phyloP scores from a whole-genome alignment of 2,888 invertebrate genomes.

The Caenorhabditis zanzibari region DNA sequence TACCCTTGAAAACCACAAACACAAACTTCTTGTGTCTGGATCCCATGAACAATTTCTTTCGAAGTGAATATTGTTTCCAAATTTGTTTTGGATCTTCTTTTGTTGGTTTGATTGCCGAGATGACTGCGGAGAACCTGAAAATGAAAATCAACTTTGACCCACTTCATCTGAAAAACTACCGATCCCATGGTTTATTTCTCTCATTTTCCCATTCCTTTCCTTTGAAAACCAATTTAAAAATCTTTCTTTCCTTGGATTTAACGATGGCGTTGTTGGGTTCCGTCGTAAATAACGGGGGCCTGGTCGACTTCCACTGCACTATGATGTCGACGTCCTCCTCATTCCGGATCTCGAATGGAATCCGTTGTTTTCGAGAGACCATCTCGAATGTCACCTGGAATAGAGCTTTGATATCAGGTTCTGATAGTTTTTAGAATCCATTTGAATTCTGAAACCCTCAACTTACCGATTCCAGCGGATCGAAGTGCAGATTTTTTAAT shows the following conservation, averaged over 20 bases:
- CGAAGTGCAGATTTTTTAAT: not conserved
- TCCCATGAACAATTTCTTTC: not conserved
- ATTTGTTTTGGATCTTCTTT: not conserved
- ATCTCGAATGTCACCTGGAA: not conserved
- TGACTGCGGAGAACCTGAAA: constrained; percentile 11
- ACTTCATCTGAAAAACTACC: no score
- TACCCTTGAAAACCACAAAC: not conserved
- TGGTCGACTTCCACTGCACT: not conserved
- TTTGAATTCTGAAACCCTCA: not conserved
- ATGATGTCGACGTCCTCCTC: not conserved
- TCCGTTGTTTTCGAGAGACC: not conserved
- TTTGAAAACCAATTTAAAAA: not conserved
- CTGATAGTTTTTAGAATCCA: not conserved
- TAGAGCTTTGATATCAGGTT: no score
- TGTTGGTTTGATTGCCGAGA: not conserved
- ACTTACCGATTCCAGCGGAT: not conserved
- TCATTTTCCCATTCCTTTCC: not conserved
- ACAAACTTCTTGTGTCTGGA: not conserved
- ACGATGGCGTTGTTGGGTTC: not conserved
- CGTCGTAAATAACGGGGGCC: not conserved
- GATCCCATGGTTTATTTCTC: no score
- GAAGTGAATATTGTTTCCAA: not conserved
- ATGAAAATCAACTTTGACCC: no score
- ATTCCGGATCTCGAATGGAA: not conserved
- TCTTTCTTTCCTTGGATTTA: not conserved